These are phyloP conservation scores for Apodemus agrarius DNA, from an alignment of 2,797 vertebrate species.

Conservation along the genomic window DNA sequence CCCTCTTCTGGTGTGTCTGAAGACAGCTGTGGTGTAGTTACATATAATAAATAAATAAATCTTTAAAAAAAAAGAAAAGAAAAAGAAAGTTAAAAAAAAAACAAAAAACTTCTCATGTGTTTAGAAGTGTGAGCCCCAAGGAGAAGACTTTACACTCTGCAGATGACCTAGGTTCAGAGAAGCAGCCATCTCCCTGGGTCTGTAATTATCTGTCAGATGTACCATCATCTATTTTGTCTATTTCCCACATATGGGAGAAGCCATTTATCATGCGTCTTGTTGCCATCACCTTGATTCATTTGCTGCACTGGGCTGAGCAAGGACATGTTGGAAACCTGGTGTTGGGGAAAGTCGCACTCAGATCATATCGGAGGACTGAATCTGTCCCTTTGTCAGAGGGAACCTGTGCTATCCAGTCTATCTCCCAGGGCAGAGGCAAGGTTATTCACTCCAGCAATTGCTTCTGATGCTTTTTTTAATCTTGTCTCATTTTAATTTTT, in stretches of 20 bases:
- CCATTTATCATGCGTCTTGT: not conserved
- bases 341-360: not conserved
- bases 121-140: not conserved
- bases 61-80: too few species aligned
- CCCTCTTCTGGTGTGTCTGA: too few species aligned
- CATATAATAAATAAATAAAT: too few species aligned
- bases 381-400: not conserved
- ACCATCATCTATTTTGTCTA: too few species aligned
- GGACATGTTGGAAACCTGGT: not conserved
- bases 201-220: not conserved
- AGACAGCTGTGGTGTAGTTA: too few species aligned
- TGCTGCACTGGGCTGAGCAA: not conserved
- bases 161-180: not conserved
- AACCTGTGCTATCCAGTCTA: not conserved
- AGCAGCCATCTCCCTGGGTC: not conserved
- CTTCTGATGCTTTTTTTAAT: slow-evolving; percentile 14
- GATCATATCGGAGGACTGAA: not conserved
- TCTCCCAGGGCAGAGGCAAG: not conserved
- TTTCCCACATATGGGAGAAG: not conserved
- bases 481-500: slow-evolving; percentile 26
- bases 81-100: too few species aligned
- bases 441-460: not conserved
- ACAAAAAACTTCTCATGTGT: not conserved
- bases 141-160: not conserved
- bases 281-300: not conserved